A percentile compares a stretch with the other conserved stretches of the same genome.
phyloP scores from a whole-genome alignment of 2,888 invertebrate species.

The Ptychoptera contaminata region DNA sequence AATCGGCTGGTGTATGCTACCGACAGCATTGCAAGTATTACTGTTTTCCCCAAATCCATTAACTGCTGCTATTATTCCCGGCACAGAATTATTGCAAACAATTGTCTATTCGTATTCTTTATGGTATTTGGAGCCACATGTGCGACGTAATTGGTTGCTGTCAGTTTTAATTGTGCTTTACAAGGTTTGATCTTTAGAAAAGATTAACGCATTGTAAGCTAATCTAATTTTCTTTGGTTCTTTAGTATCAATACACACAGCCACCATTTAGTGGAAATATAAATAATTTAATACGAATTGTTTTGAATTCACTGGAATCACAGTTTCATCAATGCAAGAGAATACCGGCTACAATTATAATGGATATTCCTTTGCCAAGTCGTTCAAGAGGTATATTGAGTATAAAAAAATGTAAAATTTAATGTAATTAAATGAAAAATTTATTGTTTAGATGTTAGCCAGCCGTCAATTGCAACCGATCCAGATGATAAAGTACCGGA shows the following conservation, averaged over 20 bases:
- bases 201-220: background rate
- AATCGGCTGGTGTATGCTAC: slow-evolving; percentile 79
- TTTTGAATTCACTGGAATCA: slow-evolving; percentile 80
- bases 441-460: slow-evolving; percentile 46
- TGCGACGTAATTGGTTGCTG: slow-evolving; percentile 84
- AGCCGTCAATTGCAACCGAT: slow-evolving; percentile 57
- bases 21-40: slow-evolving; percentile 65
- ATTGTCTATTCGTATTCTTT: slow-evolving; percentile 53
- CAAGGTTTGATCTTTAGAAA: slow-evolving; percentile 46
- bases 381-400: too few species aligned
- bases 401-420: too few species aligned
- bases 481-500: slow-evolving; percentile 36
- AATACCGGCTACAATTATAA: slow-evolving; percentile 62
- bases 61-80: slow-evolving; percentile 17
- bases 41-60: slow-evolving; percentile 72
- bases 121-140: slow-evolving; percentile 74
- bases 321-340: slow-evolving; percentile 84
- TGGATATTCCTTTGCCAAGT: slow-evolving; percentile 41
- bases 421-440: background rate
- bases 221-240: background rate
- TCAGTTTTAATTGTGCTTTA: slow-evolving; percentile 85
- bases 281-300: slow-evolving; percentile 69
- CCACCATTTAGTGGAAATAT: slow-evolving; percentile 54
- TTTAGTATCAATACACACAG: slow-evolving; percentile 54
- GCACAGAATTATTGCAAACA: slow-evolving; percentile 43